These are phyloP conservation scores for Catalaphyllia jardinei DNA, from an alignment of 64 coral and sea anemone species.

Conservation along the genomic window DNA sequence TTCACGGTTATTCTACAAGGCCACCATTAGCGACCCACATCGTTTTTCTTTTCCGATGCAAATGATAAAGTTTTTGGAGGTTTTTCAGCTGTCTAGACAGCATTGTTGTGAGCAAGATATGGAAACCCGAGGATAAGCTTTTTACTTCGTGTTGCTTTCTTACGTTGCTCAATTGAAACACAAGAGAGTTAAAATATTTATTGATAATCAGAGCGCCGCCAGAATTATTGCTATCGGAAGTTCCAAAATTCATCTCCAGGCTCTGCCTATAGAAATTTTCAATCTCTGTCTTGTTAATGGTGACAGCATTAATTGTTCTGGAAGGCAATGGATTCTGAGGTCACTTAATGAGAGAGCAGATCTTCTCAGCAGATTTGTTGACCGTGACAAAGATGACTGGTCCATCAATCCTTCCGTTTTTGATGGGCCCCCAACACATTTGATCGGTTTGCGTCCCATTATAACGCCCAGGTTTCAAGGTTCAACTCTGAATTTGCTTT, in stretches of 20 bases:
- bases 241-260: conserved; percentile 10
- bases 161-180: conserved; percentile 18
- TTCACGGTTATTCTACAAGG: conserved; percentile 67
- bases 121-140: conserved; percentile 11
- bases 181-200: conserved; percentile 2
- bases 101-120: conserved; percentile 33
- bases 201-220: conserved; percentile 18
- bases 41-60: conserved; percentile 46
- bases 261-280: conserved; percentile 29
- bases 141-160: conserved; percentile 32
- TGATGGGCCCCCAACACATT: conserved; percentile 33
- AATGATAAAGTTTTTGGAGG: conserved; percentile 60
- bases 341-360: conserved; percentile 40
- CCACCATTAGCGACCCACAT: not conserved
- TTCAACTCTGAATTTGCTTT: conserved; percentile 69
- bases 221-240: conserved; percentile 39
- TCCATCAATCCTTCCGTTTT: conserved; percentile 53
- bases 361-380: conserved; percentile 53
- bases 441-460: conserved; percentile 57
- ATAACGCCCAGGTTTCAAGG: conserved; percentile 57
- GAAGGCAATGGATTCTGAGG: conserved; percentile 45
- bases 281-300: conserved; percentile 25
- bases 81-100: conserved; percentile 17
- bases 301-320: not conserved
- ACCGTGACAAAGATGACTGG: conserved; percentile 59